Conservation (phyloP, 1,140 invertebrate species). For the Metopolophium dirhodum region DNA sequence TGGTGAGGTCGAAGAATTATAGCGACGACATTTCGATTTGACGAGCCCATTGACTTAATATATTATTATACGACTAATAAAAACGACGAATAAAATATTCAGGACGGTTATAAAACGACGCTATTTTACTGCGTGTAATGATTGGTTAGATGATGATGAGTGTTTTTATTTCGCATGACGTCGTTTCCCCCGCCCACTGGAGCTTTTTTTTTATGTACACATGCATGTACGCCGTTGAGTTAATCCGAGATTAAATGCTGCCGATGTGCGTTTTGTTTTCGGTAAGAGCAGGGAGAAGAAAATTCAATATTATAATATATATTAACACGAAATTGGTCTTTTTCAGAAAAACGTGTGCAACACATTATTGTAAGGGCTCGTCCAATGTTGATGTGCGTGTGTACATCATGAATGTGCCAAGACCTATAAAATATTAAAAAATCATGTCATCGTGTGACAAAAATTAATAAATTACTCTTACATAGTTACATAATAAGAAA, state of each 20-base stretch:
- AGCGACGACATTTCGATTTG: constrained; percentile 23
- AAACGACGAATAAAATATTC: constrained; percentile 31
- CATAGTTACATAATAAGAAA: not conserved
- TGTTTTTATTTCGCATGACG: not conserved
- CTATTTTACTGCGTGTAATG: not conserved
- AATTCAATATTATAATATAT: not conserved
- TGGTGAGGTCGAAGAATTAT: not conserved
- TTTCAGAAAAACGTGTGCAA: not conserved
- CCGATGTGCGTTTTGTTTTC: not conserved
- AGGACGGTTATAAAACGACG: not conserved
- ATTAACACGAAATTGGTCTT: not conserved
- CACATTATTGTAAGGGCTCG: not conserved
- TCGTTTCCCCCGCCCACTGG: not conserved
- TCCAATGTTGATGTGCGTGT: too few relatives aligned
- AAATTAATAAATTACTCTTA: not conserved
- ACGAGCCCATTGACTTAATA: constrained; percentile 35
- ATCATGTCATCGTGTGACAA: too few relatives aligned
- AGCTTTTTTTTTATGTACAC: not conserved
- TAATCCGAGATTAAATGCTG: not conserved
- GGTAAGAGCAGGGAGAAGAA: not conserved
- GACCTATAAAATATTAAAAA: too few relatives aligned
- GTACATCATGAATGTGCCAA: too few relatives aligned
- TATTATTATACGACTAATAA: constrained; percentile 34
- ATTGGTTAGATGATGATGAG: not conserved
- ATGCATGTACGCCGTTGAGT: not conserved